Conservation (phyloP, 2,888 invertebrate genomes). For the Mythimna lalbum region DNA sequence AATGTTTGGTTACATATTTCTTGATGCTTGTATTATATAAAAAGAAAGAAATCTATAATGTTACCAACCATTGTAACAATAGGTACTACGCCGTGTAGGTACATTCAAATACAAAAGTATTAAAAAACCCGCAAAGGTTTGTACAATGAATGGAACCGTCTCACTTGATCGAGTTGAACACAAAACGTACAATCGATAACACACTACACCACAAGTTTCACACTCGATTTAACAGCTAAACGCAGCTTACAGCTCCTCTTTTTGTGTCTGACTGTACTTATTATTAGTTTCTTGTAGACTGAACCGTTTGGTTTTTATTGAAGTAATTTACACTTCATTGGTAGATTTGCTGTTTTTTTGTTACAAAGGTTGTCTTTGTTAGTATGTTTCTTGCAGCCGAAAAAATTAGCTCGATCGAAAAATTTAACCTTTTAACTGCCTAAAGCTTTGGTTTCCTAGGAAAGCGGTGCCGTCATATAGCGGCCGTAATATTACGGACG, state of each 20-base stretch:
- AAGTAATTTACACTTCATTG: slow-evolving; percentile 35
- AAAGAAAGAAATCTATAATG: no score
- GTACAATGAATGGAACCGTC: slow-evolving; percentile 44
- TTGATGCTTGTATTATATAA: no score
- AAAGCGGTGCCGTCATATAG: no score
- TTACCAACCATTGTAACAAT: neutral
- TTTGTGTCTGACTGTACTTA: slow-evolving; percentile 58
- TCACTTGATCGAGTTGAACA: slow-evolving; percentile 54
- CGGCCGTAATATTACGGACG: no score
- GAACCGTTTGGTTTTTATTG: slow-evolving; percentile 23
- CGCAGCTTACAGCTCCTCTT: slow-evolving; percentile 51
- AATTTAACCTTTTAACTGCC: no score
- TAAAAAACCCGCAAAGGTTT: slow-evolving; percentile 40
- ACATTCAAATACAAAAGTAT: slow-evolving; percentile 27
- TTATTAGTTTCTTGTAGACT: slow-evolving; percentile 40
- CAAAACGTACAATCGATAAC: slow-evolving; percentile 59
- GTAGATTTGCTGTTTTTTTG: slow-evolving; percentile 7
- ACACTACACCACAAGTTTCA: slow-evolving; percentile 64
- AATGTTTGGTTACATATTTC: no score
- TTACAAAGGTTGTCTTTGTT: neutral
- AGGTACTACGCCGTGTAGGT: neutral
- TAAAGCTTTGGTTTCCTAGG: no score
- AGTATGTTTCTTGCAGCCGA: neutral
- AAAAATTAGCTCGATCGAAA: no score
- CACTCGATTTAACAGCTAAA: slow-evolving; percentile 67